Conservation (phyloP, 2,797 vertebrate genomes). For the Eidolon dupreanum region DNA sequence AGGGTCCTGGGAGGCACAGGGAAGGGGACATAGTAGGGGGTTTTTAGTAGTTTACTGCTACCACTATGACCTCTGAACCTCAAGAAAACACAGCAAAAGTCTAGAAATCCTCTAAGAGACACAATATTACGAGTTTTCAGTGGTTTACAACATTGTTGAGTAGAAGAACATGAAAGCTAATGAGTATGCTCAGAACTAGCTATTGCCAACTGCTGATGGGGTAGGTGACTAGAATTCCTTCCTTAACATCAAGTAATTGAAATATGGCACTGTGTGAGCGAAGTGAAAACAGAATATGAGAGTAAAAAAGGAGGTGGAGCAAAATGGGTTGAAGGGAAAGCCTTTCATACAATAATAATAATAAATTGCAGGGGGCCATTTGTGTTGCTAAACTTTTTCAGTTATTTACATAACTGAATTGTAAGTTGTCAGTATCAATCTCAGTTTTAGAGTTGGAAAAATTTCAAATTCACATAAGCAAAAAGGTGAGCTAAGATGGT, state of each 20-base stretch:
- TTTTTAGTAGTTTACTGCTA: background rate
- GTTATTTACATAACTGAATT: background rate
- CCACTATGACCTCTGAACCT: background rate
- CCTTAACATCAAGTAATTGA: background rate
- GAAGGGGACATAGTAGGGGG: background rate
- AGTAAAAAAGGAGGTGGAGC: background rate
- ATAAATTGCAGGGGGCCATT: background rate
- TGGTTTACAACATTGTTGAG: background rate
- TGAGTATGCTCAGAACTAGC: background rate
- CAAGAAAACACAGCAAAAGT: background rate
- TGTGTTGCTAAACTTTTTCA: background rate
- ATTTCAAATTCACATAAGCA: background rate
- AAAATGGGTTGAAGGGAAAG: background rate
- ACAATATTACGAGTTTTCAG: background rate
- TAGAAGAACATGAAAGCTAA: background rate
- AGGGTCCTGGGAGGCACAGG: background rate
- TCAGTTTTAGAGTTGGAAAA: slow-evolving; percentile 4
- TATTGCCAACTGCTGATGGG: background rate
- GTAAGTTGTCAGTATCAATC: background rate
- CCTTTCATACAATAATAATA: background rate
- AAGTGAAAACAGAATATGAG: background rate
- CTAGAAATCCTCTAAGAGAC: background rate
- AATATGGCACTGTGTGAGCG: background rate
- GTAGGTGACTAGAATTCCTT: background rate
- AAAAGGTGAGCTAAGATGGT: background rate